Conservation (phyloP, 1,140 invertebrate species). For the Bemisia tabaci region DNA sequence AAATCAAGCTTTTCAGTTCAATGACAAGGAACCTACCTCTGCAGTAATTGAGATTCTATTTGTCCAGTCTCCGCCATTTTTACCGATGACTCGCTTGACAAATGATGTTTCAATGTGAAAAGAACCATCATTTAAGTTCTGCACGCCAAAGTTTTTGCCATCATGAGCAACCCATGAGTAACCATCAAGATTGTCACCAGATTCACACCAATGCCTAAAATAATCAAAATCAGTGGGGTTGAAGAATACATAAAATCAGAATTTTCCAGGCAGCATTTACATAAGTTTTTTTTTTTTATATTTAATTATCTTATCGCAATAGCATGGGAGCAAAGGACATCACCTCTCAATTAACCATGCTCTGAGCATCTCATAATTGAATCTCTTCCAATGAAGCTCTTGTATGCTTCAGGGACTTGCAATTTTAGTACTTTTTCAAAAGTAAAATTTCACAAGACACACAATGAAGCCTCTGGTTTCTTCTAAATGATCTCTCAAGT, state of each 20-base stretch:
- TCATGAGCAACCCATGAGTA: slow-evolving; percentile 88
- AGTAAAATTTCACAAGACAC: too few relatives aligned
- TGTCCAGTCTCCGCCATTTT: slow-evolving; percentile 85
- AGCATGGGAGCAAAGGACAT: too few relatives aligned
- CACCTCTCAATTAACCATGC: too few relatives aligned
- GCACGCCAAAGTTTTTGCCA: slow-evolving; percentile 79
- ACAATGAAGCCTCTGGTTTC: too few relatives aligned
- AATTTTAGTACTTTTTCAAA: too few relatives aligned
- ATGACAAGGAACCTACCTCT: slow-evolving; percentile 35
- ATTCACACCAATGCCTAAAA: slow-evolving; percentile 82
- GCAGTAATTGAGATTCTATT: slow-evolving; percentile 58
- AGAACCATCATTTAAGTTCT: slow-evolving; percentile 53
- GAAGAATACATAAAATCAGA: not conserved
- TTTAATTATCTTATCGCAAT: not conserved
- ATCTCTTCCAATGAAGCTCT: too few relatives aligned
- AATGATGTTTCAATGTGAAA: slow-evolving; percentile 73
- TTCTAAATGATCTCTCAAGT: too few relatives aligned
- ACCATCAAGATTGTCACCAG: slow-evolving; percentile 63
- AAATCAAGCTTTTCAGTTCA: too few relatives aligned
- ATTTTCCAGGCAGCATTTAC: not conserved
- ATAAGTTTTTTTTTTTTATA: not conserved
- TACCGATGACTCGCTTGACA: slow-evolving; percentile 64
- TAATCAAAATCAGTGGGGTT: slow-evolving; percentile 17
- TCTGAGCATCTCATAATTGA: too few relatives aligned
- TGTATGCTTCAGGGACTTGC: too few relatives aligned